Conservation (phyloP, 2,797 vertebrate species). For the Cynopterus sphinx region DNA sequence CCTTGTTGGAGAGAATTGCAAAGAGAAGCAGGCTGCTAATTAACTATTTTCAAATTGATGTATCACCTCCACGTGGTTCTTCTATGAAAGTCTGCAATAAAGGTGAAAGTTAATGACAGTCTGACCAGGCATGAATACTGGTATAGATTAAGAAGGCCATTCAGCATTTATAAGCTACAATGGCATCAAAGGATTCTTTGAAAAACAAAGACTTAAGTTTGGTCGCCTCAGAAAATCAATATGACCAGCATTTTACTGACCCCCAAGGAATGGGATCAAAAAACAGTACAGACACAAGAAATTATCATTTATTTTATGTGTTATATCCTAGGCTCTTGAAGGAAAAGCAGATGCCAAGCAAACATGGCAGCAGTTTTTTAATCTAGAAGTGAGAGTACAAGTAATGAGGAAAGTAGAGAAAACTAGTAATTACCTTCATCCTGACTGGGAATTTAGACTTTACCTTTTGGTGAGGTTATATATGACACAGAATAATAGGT, state of each 20-base stretch:
- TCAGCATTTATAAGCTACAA: conserved; percentile 26
- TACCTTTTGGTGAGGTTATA: not conserved
- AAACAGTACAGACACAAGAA: not conserved
- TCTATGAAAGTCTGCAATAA: conserved; percentile 39
- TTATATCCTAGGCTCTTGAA: not conserved
- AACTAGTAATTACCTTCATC: not conserved
- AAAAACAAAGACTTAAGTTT: conserved; percentile 46
- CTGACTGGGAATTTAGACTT: not conserved
- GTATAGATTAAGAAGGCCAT: conserved; percentile 27
- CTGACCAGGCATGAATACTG: not conserved
- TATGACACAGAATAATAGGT: not conserved
- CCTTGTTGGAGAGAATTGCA: conserved; percentile 41
- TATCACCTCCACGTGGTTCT: conserved; percentile 55
- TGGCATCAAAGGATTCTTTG: not conserved
- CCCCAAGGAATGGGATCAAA: not conserved
- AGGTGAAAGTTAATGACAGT: conserved; percentile 55
- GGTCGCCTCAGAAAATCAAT: not conserved
- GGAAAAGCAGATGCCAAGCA: not conserved
- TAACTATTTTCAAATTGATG: conserved; percentile 69
- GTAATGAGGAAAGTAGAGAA: conserved; percentile 2
- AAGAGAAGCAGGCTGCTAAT: conserved; percentile 46
- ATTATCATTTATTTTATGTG: conserved; percentile 11
- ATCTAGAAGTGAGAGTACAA: not conserved
- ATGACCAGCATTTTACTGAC: conserved; percentile 16
- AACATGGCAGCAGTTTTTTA: not conserved